These are phyloP conservation scores for Agonopterix alstromeriana DNA, from an alignment of 2,888 invertebrate genomes.

Conservation along the genomic window DNA sequence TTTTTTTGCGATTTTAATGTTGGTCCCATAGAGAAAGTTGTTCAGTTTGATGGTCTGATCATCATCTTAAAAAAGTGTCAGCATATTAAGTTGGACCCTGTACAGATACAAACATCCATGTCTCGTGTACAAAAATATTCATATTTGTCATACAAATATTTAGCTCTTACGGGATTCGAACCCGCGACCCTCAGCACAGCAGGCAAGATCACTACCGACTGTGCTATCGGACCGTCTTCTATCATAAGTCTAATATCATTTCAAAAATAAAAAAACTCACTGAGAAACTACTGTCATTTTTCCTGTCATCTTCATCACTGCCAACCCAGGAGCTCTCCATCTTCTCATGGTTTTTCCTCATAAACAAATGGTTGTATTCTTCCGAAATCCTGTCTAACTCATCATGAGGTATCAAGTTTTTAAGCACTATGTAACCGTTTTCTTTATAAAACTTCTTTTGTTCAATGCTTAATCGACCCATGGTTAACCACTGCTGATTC, in stretches of 20 bases:
- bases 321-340: constrained; percentile 76
- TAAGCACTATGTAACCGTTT: constrained; percentile 73
- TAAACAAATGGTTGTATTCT: constrained; percentile 72
- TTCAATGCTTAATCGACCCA: constrained; percentile 51
- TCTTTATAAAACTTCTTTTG: constrained; percentile 67
- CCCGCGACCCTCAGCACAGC: too few relatives aligned
- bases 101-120: too few relatives aligned
- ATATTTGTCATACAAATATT: too few relatives aligned
- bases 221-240: too few relatives aligned
- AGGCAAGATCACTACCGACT: too few relatives aligned
- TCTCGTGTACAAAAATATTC: too few relatives aligned
- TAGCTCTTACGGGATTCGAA: too few relatives aligned
- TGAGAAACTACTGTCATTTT: constrained; percentile 31
- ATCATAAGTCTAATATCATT: not conserved
- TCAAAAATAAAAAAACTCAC: constrained; percentile 23
- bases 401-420: constrained; percentile 48
- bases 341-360: constrained; percentile 59
- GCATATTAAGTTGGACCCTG: too few relatives aligned
- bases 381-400: constrained; percentile 58
- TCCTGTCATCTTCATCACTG: constrained; percentile 44
- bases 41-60: too few relatives aligned
- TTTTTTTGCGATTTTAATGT: too few relatives aligned
- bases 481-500: constrained; percentile 8
- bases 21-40: too few relatives aligned
- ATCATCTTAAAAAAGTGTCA: too few relatives aligned